These are phyloP conservation scores for Mesopsocus fuscifrons DNA, from an alignment of 2,888 invertebrate genomes.

Conservation along the genomic window DNA sequence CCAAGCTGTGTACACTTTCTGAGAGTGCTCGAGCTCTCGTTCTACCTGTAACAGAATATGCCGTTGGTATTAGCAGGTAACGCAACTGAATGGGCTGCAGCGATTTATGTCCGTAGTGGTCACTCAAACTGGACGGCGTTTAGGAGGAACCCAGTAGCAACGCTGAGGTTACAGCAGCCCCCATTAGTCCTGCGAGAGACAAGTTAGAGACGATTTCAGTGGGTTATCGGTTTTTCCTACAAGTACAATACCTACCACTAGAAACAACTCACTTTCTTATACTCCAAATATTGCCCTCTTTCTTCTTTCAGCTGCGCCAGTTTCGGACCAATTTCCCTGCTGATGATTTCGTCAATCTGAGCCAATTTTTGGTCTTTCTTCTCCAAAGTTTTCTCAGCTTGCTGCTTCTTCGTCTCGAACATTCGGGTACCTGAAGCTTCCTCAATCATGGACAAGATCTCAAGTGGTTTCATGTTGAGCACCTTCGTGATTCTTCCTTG, in stretches of 20 bases:
- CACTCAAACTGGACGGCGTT: too few relatives aligned
- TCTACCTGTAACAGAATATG: constrained; percentile 28
- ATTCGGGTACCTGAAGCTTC: constrained; percentile 96
- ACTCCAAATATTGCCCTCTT: constrained; percentile 66
- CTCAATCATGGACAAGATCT: constrained; percentile 95
- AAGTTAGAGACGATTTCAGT: too few relatives aligned
- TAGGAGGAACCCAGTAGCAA: too few relatives aligned
- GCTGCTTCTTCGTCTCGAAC: constrained; percentile 86
- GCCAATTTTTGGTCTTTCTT: constrained; percentile 81
- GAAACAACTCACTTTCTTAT: constrained; percentile 54
- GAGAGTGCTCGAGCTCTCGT: constrained; percentile 65
- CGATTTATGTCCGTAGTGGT: too few relatives aligned
- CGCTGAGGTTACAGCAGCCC: too few relatives aligned
- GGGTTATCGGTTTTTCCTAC: too few relatives aligned
- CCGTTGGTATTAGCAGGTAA: too few relatives aligned
- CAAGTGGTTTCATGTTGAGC: constrained; percentile 93
- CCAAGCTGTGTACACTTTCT: constrained; percentile 52
- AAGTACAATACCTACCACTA: too few relatives aligned
- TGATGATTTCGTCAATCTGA: constrained; percentile 62
- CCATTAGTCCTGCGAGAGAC: too few relatives aligned
- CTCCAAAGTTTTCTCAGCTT: constrained; percentile 68
- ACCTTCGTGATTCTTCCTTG: constrained; percentile 98
- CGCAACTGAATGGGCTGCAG: too few relatives aligned
- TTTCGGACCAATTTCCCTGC: constrained; percentile 81
- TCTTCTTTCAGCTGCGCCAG: constrained; percentile 72